Conservation (phyloP, 2,888 invertebrate species). For the Leuctra nigra region DNA sequence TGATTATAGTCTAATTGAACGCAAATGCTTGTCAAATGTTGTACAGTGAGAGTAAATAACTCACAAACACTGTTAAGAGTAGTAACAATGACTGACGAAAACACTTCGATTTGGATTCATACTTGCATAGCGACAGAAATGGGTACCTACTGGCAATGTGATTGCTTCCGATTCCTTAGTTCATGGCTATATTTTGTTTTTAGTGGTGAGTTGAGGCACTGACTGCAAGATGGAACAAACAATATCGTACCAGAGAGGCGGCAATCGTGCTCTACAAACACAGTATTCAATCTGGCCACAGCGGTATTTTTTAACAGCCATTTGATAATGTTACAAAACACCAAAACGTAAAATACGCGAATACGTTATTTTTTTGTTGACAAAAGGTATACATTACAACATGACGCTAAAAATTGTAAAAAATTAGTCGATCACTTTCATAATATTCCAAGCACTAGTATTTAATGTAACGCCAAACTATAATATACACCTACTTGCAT, state of each 20-base stretch:
- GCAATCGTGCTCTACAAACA: not conserved
- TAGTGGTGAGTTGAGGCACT: not conserved
- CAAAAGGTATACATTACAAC: slow-evolving; percentile 20
- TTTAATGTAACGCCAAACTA: slow-evolving; percentile 18
- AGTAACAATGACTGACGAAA: too few relatives aligned
- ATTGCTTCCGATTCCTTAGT: slow-evolving; percentile 14
- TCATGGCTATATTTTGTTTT: slow-evolving; percentile 10
- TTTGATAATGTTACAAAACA: slow-evolving; percentile 13
- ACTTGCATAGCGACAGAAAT: too few relatives aligned
- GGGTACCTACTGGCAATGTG: slow-evolving; percentile 13
- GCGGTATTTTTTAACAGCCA: slow-evolving; percentile 20
- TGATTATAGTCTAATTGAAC: too few relatives aligned
- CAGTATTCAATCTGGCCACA: slow-evolving; percentile 16
- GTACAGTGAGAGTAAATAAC: too few relatives aligned
- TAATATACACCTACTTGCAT: slow-evolving; percentile 19
- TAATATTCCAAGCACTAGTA: slow-evolving; percentile 25
- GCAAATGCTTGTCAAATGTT: too few relatives aligned
- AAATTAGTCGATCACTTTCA: slow-evolving; percentile 26
- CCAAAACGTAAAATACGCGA: slow-evolving; percentile 1
- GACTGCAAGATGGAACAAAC: not conserved
- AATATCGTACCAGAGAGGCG: not conserved
- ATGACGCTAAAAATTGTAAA: slow-evolving; percentile 29
- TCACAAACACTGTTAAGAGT: too few relatives aligned
- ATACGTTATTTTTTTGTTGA: too few relatives aligned
- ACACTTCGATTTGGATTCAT: too few relatives aligned